Conservation (phyloP, 2,888 invertebrate genomes). For the Latheticus oryzae region DNA sequence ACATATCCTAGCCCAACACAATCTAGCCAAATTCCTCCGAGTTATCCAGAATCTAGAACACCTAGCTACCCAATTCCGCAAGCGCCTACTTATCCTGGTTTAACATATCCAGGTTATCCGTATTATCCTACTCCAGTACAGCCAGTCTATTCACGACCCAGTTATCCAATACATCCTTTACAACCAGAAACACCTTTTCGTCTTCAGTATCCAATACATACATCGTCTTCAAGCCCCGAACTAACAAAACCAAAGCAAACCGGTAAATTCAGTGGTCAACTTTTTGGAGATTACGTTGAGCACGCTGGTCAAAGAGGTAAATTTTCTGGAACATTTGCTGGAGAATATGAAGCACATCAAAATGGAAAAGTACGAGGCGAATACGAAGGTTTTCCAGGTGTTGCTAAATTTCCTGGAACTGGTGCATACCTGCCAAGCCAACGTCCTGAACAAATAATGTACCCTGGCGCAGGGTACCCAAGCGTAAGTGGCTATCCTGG, state of each 20-base stretch:
- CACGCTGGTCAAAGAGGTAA: slow-evolving; percentile 48
- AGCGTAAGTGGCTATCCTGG: slow-evolving; percentile 25
- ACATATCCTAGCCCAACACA: slow-evolving; percentile 9
- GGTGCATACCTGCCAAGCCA: slow-evolving; percentile 9
- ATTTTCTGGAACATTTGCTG: slow-evolving; percentile 55
- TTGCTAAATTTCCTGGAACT: too few species aligned
- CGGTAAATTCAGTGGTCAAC: slow-evolving; percentile 52
- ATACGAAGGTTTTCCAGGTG: too few species aligned
- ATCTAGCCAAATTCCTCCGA: slow-evolving; percentile 27
- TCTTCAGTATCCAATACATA: too few species aligned
- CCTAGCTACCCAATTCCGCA: slow-evolving; percentile 15
- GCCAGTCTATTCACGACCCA: too few species aligned
- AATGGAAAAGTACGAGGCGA: slow-evolving; percentile 22
- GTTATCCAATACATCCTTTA: too few species aligned
- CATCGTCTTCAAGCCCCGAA: not conserved
- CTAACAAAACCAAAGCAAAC: not conserved
- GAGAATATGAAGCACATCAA: slow-evolving; percentile 48
- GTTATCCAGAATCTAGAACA: slow-evolving; percentile 22
- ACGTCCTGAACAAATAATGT: not conserved
- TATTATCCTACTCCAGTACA: too few species aligned
- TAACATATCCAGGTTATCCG: too few species aligned
- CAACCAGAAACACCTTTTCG: too few species aligned
- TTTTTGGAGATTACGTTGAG: slow-evolving; percentile 51
- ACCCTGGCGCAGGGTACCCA: slow-evolving; percentile 12
- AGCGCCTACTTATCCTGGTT: too few species aligned